Base-by-base conservation (phyloP, 2,113 vertebrate species). In the Neogobius melanostomus region DNA sequence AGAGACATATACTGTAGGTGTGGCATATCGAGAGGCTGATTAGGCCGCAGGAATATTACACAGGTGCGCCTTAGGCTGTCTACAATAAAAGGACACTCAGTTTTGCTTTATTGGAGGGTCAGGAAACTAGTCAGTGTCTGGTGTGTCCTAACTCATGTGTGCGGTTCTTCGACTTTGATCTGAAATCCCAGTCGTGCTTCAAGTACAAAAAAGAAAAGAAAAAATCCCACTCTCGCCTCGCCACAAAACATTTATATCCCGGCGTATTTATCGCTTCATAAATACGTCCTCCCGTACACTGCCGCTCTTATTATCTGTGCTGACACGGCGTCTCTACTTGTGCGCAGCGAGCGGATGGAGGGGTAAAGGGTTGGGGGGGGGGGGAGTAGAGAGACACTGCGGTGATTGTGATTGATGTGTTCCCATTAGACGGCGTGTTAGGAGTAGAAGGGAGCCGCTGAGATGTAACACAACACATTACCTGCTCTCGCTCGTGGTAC, bases 401-500 rank as follows among this genome's bases (percentile, higher is more conserved):
- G 93, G 93, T 95, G 95, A 96, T 95, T 94, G 95, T 95, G 95
- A 97, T 95, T 96, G 95, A 97, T 97, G 95, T 92, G 93, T 95
- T 96, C 95, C 95, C 95, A 96, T 96, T 96, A 97, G 94, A 88
- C 89, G 89, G 91, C 92, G 85, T 94, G 95, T 96, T 96, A 95
- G 95, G 93, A 92, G 94, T 95, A 92, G 11, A 3, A 21, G 10
- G 53, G 92, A 94, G 93, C 95, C 95, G 95, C 93, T 95, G 94
- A 94, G 93, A 96, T 95, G 95, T 95, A 96, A 96, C 95, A 96
- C 95, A 95, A 95, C 95, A 95, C 93, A 96, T 97, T 96, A 96
- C 94, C 95, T 93, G 93, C 94, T 91, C 94, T 91, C 92, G 91
- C 28, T 36, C 28, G 28, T 36, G 28, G 28, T 36, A 36, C 28